Evolutionary conservation across 2,113 vertebrate genomes (phyloP).

Genomic region (Aegithalos caudatus): DNA sequence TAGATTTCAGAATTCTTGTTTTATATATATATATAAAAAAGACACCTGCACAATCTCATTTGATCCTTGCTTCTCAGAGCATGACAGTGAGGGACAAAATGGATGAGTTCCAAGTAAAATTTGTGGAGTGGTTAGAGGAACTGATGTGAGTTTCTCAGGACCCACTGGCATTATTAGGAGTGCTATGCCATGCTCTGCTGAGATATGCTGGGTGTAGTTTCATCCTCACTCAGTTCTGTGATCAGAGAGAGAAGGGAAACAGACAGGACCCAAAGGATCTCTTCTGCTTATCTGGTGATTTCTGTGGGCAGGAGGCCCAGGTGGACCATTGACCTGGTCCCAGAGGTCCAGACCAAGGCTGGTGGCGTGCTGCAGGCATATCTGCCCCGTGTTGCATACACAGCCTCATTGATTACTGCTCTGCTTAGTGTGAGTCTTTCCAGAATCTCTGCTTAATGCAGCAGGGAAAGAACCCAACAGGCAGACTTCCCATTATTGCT

Average conservation of each 20-base stretch:
- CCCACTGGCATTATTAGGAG: not conserved
- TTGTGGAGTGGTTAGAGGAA: not conserved
- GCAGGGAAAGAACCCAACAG: not conserved
- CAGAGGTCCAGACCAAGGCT: not conserved
- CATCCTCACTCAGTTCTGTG: not conserved
- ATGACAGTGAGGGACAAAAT: not conserved
- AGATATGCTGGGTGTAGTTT: not conserved
- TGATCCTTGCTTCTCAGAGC: not conserved
- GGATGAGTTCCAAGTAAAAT: not conserved
- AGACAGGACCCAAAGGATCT: not conserved
- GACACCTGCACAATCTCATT: not conserved
- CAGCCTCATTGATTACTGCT: not conserved
- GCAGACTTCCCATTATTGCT: not conserved
- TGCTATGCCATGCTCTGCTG: not conserved
- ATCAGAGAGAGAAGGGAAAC: not conserved
- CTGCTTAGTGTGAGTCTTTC: not conserved
- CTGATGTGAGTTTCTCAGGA: not conserved
- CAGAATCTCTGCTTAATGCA: not conserved
- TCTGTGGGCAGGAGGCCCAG: not conserved
- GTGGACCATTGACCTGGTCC: not conserved
- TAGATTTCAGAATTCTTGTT: not conserved
- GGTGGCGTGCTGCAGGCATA: not conserved
- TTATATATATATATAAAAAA: not conserved
- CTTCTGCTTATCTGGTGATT: not conserved
- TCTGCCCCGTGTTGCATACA: accelerated